These are phyloP conservation scores for Laspeyria flexula DNA, from an alignment of 2,888 invertebrate species.

Conservation along the genomic window DNA sequence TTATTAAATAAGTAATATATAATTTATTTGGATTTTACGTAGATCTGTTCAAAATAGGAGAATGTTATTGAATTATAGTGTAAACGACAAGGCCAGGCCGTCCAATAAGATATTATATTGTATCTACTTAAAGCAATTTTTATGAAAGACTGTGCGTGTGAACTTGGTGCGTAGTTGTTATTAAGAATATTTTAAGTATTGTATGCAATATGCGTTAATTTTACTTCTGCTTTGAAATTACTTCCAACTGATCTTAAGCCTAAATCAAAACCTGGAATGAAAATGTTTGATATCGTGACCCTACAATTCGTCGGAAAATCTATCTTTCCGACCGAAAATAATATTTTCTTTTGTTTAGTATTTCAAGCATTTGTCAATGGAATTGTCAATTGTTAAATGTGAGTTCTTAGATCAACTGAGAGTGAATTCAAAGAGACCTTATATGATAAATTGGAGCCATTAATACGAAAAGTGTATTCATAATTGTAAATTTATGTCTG, in stretches of 20 bases:
- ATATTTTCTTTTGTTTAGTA: too few relatives aligned
- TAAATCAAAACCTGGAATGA: too few relatives aligned
- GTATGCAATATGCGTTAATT: constrained; percentile 23
- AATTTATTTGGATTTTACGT: constrained; percentile 42
- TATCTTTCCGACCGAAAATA: too few relatives aligned
- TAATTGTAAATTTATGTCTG: constrained; percentile 49
- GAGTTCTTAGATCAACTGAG: constrained; percentile 2
- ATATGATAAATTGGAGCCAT: constrained; percentile 52
- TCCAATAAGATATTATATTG: constrained; percentile 68
- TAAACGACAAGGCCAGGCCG: constrained; percentile 74
- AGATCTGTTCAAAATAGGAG: constrained; percentile 59
- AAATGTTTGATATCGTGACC: too few relatives aligned
- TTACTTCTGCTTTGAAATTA: constrained; percentile 22
- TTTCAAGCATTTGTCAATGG: too few relatives aligned
- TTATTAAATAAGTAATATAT: constrained; percentile 34
- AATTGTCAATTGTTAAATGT: too few relatives aligned
- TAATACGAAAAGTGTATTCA: constrained; percentile 44
- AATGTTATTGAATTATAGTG: constrained; percentile 41
- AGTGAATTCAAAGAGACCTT: constrained; percentile 25
- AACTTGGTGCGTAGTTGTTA: constrained; percentile 47
- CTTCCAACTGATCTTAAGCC: constrained; percentile 10
- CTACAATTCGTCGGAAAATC: too few relatives aligned
- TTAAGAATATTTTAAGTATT: constrained; percentile 29
- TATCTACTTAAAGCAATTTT: constrained; percentile 64
- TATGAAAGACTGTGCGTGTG: constrained; percentile 73